Evolutionary conservation across 1,140 invertebrate genomes (phyloP), one percentile per base, ranked within the genome.

Genomic region (Oscheius sp.): DNA sequence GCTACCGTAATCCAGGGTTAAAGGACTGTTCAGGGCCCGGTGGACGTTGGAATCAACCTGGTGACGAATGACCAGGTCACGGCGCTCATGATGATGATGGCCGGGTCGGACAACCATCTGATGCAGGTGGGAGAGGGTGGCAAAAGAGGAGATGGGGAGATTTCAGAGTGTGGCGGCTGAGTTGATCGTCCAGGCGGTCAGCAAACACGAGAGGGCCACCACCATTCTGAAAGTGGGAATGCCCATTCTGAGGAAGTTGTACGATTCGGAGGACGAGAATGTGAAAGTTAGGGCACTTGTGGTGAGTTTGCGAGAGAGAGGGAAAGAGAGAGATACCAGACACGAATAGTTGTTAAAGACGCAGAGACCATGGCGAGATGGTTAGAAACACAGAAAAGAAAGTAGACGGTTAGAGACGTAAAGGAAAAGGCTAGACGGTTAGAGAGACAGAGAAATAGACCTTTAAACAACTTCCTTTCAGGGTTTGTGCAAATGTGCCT

Each of bases 11-110:
- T 18, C 18, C 23, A 45, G 23, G 42, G 0, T 23, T 0, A 45
- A 45, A 45, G 42, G 18, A 45, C 23, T 45, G 18, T 82, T 55
- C 66, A 86, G 72, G 95, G 95, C 20, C 93, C 95, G 0, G 84
- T 95, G 31, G 95, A 98, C 85, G 91, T 97, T 58, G 96, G 96
- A 23, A 97, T 95, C 82, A 89, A 90, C 75, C 89, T 98, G 65
- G 89, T 99, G 32, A 91, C 91, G 13, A 91, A 91, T 84, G 92
- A 95, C 78, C 94, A 95, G 26, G 91, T 99, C 74, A 88, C 97
- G 64, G 91, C 97, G 84, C 96, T 99, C 91, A 95, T 99, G 84
- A 86, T 99, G 18, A 91, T 93, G 3, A 95, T 99, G 93, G 95
- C 96, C 13, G 91, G 91, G 59, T 92, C 91, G 42, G 88, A 92